Base-by-base conservation (phyloP, 1,140 invertebrate genomes). In the Scaptodrosophila lebanonensis region DNA sequence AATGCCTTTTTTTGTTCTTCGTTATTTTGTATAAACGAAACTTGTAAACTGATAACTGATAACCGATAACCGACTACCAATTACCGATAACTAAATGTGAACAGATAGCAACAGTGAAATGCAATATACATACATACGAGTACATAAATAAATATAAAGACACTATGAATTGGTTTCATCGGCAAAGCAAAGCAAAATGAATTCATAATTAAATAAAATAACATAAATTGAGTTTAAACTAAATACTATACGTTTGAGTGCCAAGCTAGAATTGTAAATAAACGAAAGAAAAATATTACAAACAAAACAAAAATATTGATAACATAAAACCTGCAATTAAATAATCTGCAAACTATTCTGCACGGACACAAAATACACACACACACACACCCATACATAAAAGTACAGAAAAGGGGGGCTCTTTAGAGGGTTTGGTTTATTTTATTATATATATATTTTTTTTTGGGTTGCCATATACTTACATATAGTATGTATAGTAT, bases 161-260 rank as follows among this genome's bases (percentile, higher is more conserved):
- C n/a, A n/a, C n/a, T n/a, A n/a, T n/a, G n/a, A 70, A 79, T 79
- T 83, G 75, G 76, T 79, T 79, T 79, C 75, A 75, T 83, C 58
- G 75, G 76, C 73, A 35, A 63, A 77, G 48, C 12, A 39, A 56
- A 45, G 25, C 15, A 57, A 59, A 62, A 43, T 39, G 36, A 52
- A 66, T 54, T 16, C 56, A 15, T 9, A 61, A 65, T 65, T 44
- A 22, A 43, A 15, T 13, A 30, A n/a, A 38, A 48, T 20, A 36
- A 15, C 30, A 70, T 40, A 43, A 42, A 35, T 29, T 49, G 38
- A 33, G 51, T 29, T 22, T 20, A 49, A 50, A 75, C 22, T 61
- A 69, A 82, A 63, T 62, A 36, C 53, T n/a, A 66, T 44, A 73
- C 77, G 82, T 83, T 83, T 83, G 77, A 83, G 77, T 83, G 77